Base-by-base conservation (phyloP, 1,140 invertebrate species). In the Potamilus streckersoni region DNA sequence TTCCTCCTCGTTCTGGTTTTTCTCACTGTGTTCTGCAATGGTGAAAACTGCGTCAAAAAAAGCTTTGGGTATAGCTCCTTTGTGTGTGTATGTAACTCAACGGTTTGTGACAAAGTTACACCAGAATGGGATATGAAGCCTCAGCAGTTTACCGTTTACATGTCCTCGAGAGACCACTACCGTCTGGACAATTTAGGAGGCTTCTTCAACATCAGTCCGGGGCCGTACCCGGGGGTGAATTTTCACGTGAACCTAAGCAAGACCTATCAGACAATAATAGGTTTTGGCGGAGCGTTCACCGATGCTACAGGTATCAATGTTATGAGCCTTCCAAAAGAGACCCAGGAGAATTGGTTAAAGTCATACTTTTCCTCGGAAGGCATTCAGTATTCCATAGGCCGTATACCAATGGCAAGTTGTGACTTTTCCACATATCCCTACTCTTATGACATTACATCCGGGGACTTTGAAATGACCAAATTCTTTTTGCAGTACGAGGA, bases 211-310 rank as follows among this genome's bases (percentile, higher is more conserved):
- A 49, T 49, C 38, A 49, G 38, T 49, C 38, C 38, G 6, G 38
- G 38, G 38, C 38, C 38, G 4, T 49, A 49, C 38, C 55, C 57
- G 55, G 72, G 60, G 15, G n/a, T 72, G 49, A 23, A 67, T 56
- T 38, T 68, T 2, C 73, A 67, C 62, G 64, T 81, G 31, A 76
- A 78, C 17, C 70, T 56, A 20, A 84, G 78, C 68, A 75, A 70
- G 19, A 86, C 79, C 5, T 83, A 79, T 20, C 86, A 92, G 82
- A 88, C 78, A 20, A 88, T 93, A 20, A 76, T 93, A 70, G 96
- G 96, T 0, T 97, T 96, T 86, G 96, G 96, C 0, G 96, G 95
- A 19, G 94, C 96, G 1, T 95, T 97, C 77, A 97, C 96, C 0
- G 96, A 97, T 87, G 90, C 96, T 0, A 93, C 94, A 2, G 93